phyloP scores from a whole-genome alignment of 64 coral and sea anemone species.

The Montipora cactus region DNA sequence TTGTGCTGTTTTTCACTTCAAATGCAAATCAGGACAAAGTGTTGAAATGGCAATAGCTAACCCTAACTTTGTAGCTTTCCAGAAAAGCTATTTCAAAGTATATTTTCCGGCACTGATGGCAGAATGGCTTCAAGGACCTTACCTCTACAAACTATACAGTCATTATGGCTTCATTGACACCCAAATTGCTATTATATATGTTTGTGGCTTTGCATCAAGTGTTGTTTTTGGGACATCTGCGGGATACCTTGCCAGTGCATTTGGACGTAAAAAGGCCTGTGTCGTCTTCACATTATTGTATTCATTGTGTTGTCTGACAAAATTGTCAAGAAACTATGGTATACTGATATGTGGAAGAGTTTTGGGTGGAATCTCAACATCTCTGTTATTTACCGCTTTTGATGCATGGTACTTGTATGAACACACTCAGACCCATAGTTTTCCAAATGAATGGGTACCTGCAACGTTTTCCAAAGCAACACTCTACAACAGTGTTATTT shows the following conservation, averaged over 20 bases:
- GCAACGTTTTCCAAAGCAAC: slow-evolving; percentile 93
- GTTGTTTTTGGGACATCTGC: slow-evolving; percentile 92
- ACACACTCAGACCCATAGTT: slow-evolving; percentile 92
- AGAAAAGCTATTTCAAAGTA: slow-evolving; percentile 87
- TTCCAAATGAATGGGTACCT: slow-evolving; percentile 90
- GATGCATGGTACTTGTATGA: slow-evolving; percentile 97
- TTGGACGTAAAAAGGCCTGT: slow-evolving; percentile 96
- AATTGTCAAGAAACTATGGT: slow-evolving; percentile 92
- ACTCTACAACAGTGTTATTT: slow-evolving; percentile 93
- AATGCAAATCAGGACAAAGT: slow-evolving; percentile 62
- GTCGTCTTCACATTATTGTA: slow-evolving; percentile 91
- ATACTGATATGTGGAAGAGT: slow-evolving; percentile 87
- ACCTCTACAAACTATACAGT: slow-evolving; percentile 92
- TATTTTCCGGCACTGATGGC: slow-evolving; percentile 96
- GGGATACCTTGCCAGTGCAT: slow-evolving; percentile 85
- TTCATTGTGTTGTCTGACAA: slow-evolving; percentile 91
- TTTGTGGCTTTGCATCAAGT: slow-evolving; percentile 96
- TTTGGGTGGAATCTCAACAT: slow-evolving; percentile 94
- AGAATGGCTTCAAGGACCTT: slow-evolving; percentile 95
- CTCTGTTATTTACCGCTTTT: slow-evolving; percentile 93
- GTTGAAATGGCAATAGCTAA: slow-evolving; percentile 74
- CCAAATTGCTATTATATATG: slow-evolving; percentile 95
- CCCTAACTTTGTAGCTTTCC: slow-evolving; percentile 92
- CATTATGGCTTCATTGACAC: slow-evolving; percentile 99
- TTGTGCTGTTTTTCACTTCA: slow-evolving; percentile 79